Base-by-base conservation (phyloP, 37 sponge, comb jelly and placozoan genomes). In the Beroe forskalii region DNA sequence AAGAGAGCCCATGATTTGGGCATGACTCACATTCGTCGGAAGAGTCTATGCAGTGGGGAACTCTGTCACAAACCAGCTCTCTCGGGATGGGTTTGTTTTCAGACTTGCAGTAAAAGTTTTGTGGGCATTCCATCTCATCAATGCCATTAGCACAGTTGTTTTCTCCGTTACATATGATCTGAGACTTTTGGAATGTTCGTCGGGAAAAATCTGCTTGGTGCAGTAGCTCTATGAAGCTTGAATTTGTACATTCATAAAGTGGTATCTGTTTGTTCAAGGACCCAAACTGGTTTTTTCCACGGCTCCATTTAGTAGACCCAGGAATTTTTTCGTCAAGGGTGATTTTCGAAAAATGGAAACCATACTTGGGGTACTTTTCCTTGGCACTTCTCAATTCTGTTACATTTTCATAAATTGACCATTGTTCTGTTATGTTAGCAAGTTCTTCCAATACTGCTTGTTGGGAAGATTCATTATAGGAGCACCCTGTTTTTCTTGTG, bases 91-190 rank as follows among this genome's bases (percentile, higher is more conserved):
- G 72, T 14, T 35, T 27, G 17, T 36, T 28, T 33, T 69, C 38
- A 14, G 72, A 69, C 20, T 36, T 35, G 38, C 72, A 69, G 39
- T 69, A 69, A 37, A 69, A 69, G 17, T 12, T 36, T 14, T 35
- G 33, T 14, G 72, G 72, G 38, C 72, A 69, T 33, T 69, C 37
- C 20, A 33, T 33, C 17, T 69, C 72, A 69, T 69, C 72, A 36
- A 69, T 33, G 1, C 36, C 39, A 17, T 69, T 69, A 2, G 12
- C 14, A 37, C 72, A 69, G 72, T 69, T 69, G 1, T 69, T 36
- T 27, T 33, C 32, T 2, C 39, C 37, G 19, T 69, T 37, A 17
- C 72, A 69, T 24, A 63, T n/a, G 25, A 63, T 30, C 37, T 33
- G 14, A 36, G 72, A 36, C 32, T 31, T n/a, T n/a, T n/a, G n/a